These are phyloP conservation scores for Cephalopachus bancanus DNA, from an alignment of 2,797 vertebrate species.

Conservation along the genomic window DNA sequence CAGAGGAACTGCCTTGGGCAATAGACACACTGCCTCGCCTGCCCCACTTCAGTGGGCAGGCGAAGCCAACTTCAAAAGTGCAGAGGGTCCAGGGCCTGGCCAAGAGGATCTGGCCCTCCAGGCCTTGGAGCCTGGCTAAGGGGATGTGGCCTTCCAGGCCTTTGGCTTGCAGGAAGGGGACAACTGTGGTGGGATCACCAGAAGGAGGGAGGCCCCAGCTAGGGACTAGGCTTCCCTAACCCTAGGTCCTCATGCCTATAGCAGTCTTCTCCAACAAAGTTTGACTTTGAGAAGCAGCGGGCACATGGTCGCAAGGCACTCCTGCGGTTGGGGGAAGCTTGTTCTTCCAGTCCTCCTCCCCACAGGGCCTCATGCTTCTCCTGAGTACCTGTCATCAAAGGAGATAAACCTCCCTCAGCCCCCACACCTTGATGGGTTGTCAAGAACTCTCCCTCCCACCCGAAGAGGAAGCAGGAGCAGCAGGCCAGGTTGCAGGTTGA, in stretches of 20 bases:
- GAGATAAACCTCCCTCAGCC: conserved; percentile 77
- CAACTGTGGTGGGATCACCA: neutral
- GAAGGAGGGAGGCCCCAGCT: neutral
- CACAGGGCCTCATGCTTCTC: conserved; percentile 74
- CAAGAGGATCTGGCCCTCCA: neutral
- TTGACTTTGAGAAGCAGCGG: conserved; percentile 71
- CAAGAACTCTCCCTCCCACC: conserved; percentile 83
- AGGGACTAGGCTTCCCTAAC: neutral
- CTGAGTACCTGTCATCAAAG: conserved; percentile 83
- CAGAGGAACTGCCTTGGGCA: conserved; percentile 4
- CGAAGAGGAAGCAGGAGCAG: conserved; percentile 76
- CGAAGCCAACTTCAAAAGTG: neutral
- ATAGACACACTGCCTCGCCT: neutral
- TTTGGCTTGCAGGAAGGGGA: neutral
- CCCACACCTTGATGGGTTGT: conserved; percentile 84
- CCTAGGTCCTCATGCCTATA: neutral
- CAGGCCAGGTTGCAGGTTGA: conserved; percentile 77
- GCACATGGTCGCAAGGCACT: conserved; percentile 72
- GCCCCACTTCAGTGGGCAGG: neutral
- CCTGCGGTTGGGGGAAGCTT: conserved; percentile 76
- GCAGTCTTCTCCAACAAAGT: conserved; percentile 74
- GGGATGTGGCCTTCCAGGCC: neutral
- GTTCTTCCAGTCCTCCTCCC: conserved; percentile 72
- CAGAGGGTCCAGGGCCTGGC: neutral
- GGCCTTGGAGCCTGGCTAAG: neutral